Base-by-base conservation (phyloP, 1,140 invertebrate species). In the Drosophila watanabei region DNA sequence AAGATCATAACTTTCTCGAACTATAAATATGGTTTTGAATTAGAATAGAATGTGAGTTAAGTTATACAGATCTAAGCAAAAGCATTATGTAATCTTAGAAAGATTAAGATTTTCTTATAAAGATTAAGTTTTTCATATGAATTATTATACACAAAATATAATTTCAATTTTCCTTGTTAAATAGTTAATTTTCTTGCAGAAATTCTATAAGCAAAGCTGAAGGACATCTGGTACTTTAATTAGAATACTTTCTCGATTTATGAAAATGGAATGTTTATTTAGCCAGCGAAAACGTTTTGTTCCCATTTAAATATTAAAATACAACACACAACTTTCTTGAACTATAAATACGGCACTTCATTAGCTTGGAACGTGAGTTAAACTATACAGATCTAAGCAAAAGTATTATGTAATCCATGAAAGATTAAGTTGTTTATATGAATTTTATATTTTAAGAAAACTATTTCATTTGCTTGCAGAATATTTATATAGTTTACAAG, bases 1-100 rank as follows among this genome's bases (percentile, higher is more conserved):
- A 1, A 24, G 30, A 64, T 70, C 48, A 64, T 32, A 46, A 45
- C 48, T 54, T 71, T 65, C 68, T 65, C 45, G 28, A 24, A 32
- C 62, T 54, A 46, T 30, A 51, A 65, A 71, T 35, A 65, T 11
- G 10, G 5, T 0, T 14, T 0, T 5, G 54, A 46, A 71, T 56
- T 66, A 56, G 49, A 39, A 48, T 56, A 33, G 39, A 46, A 65
- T 43, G 32, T 32, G 18, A 35, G 37, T 62, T 28, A 14, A 52
- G 5, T 10, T 11, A 9, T 33, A 8, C 4, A 33, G 33, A 33
- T 33, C 10, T 33, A 14, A 7, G n/a, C n/a, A n/a, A n/a, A n/a
- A n/a, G 7, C 1, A 24, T 24, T 2, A 48, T 14, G 14, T 24
- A 14, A 48, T 24, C 20, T 8, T 24, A 24, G 3, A 24, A 24